phyloP scores from a whole-genome alignment of 2,888 invertebrate species.

The Busseola fusca region DNA sequence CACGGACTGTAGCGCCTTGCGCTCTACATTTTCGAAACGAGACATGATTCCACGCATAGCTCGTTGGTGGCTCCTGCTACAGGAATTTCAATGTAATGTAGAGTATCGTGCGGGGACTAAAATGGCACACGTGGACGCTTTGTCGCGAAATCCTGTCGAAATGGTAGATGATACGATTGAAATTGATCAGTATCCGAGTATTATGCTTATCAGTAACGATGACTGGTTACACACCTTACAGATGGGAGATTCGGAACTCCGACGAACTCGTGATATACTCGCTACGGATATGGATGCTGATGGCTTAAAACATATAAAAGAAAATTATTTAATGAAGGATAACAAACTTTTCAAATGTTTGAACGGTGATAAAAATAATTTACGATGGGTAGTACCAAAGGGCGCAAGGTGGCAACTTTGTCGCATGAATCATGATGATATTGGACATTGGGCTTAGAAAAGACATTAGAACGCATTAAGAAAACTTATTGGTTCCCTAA shows the following conservation, averaged over 20 bases:
- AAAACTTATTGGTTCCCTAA: not conserved
- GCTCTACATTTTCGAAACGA: slow-evolving; percentile 13
- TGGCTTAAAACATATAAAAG: not conserved
- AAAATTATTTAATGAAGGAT: not conserved
- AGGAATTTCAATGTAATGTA: slow-evolving; percentile 7
- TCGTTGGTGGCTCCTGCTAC: slow-evolving; percentile 1
- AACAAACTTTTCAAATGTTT: not conserved
- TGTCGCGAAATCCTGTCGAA: not conserved
- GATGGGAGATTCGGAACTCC: not conserved
- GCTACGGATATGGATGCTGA: not conserved
- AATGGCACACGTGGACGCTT: slow-evolving; percentile 1
- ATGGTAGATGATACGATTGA: not conserved
- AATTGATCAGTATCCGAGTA: not conserved
- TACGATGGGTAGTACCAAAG: not conserved
- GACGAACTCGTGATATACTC: not conserved
- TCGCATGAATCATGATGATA: slow-evolving; percentile 1
- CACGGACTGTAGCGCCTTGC: slow-evolving; percentile 38
- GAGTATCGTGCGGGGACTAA: not conserved
- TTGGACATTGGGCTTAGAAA: not conserved
- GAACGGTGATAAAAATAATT: not conserved
- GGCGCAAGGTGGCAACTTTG: slow-evolving; percentile 8
- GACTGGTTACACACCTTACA: not conserved
- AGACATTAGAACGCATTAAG: slow-evolving; percentile 1
- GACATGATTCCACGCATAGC: slow-evolving; percentile 13
- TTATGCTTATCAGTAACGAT: not conserved